These are phyloP conservation scores for Megaleporinus macrocephalus DNA, from an alignment of 2,113 vertebrate genomes.

Conservation along the genomic window DNA sequence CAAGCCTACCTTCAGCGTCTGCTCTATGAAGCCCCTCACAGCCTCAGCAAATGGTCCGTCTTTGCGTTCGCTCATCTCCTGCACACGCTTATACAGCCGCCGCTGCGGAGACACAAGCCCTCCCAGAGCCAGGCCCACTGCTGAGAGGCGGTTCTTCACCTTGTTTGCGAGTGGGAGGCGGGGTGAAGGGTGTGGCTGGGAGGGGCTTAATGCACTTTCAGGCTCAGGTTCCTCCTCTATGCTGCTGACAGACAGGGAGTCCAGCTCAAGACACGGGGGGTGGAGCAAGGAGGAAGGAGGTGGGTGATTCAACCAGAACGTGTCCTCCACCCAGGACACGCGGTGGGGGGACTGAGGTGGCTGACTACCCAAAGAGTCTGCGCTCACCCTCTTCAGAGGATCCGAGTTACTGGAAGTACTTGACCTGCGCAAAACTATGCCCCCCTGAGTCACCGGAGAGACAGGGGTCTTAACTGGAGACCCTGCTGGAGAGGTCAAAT, in stretches of 20 bases:
- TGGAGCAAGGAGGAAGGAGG: conserved; percentile 57
- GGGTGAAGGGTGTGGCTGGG: conserved; percentile 12
- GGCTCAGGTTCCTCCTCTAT: conserved; percentile 80
- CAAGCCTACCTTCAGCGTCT: conserved; percentile 54
- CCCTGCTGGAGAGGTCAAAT: not conserved
- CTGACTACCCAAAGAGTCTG: conserved; percentile 46
- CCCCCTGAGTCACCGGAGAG: conserved; percentile 11
- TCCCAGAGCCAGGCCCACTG: conserved; percentile 76
- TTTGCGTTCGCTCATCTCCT: conserved; percentile 77
- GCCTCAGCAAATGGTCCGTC: conserved; percentile 71
- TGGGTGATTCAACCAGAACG: conserved; percentile 69
- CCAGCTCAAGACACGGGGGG: conserved; percentile 66
- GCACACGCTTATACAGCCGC: conserved; percentile 74
- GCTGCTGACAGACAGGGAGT: conserved; percentile 79
- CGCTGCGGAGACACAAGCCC: conserved; percentile 76
- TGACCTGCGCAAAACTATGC: conserved; percentile 69
- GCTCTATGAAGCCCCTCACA: conserved; percentile 69
- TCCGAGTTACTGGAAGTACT: conserved; percentile 42
- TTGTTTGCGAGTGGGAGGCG: conserved; percentile 74
- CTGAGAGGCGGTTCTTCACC: conserved; percentile 79
- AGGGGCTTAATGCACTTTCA: conserved; percentile 60
- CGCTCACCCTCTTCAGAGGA: conserved; percentile 35
- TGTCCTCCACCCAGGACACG: conserved; percentile 86
- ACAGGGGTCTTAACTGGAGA: not conserved
- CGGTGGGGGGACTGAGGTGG: conserved; percentile 73